Conservation (phyloP, 2,113 vertebrate genomes). For the Pluvianellus socialis region DNA sequence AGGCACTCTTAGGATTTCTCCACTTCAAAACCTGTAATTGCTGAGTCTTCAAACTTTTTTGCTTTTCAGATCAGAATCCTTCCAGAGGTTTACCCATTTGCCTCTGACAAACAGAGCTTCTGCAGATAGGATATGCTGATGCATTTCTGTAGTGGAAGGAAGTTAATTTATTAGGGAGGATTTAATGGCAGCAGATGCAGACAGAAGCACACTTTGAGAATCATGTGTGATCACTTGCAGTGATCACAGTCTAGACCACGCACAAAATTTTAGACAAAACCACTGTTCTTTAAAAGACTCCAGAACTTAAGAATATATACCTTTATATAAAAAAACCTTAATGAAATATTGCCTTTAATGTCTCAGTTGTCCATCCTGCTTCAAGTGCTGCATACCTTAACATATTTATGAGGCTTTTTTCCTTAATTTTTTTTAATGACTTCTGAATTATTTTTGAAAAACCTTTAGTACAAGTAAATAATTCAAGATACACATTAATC, state of each 20-base stretch:
- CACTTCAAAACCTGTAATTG: neutral
- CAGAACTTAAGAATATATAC: neutral
- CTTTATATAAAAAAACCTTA: neutral
- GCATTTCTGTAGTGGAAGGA: neutral
- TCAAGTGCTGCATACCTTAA: neutral
- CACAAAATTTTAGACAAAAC: neutral
- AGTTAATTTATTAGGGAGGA: neutral
- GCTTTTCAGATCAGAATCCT: neutral
- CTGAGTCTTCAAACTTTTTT: neutral
- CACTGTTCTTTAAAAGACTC: neutral
- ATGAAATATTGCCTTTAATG: neutral
- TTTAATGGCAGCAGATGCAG: neutral
- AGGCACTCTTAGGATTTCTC: neutral
- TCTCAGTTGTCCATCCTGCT: neutral
- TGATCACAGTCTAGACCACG: neutral
- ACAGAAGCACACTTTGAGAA: neutral
- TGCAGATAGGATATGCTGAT: neutral
- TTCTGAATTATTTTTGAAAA: neutral
- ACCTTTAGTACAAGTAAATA: neutral
- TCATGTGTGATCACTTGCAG: neutral
- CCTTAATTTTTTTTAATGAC: neutral
- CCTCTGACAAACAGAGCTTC: neutral
- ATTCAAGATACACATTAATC: neutral
- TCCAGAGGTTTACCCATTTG: neutral
- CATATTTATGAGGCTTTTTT: neutral